A percentile compares a stretch with the other conserved stretches of the same genome.
Conservation (phyloP, 2,113 vertebrate genomes). For the Tetrao urogallus region DNA sequence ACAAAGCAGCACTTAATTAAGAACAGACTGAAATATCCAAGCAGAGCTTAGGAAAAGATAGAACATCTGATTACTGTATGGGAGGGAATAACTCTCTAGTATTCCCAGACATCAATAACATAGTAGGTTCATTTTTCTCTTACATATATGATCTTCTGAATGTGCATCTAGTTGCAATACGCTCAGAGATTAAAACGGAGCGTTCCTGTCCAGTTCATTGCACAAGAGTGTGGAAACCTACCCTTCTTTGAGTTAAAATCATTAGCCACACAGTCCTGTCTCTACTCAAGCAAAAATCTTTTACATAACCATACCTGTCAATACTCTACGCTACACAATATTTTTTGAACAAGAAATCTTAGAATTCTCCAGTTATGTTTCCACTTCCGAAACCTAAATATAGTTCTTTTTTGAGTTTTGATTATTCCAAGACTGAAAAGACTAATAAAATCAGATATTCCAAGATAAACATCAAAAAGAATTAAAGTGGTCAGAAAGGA, state of each 20-base stretch:
- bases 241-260: not conserved
- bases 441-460: not conserved
- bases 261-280: not conserved
- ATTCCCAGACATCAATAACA: not conserved
- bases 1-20: not conserved
- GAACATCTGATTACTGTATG: not conserved
- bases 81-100: not conserved
- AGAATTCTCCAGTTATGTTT: not conserved
- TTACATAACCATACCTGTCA: accelerated
- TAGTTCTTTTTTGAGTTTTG: not conserved
- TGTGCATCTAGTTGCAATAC: not conserved
- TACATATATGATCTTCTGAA: not conserved
- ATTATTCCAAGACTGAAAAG: not conserved
- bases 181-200: not conserved
- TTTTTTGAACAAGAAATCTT: not conserved
- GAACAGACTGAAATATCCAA: not conserved
- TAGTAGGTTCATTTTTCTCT: not conserved
- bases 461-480: not conserved
- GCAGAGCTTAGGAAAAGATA: not conserved
- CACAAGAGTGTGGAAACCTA: not conserved
- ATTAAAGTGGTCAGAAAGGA: not conserved
- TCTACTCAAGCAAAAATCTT: not conserved
- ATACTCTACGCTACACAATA: not conserved
- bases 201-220: not conserved
- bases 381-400: not conserved